phyloP scores from a whole-genome alignment of 2,797 vertebrate species.

The Geotrypetes seraphini region DNA sequence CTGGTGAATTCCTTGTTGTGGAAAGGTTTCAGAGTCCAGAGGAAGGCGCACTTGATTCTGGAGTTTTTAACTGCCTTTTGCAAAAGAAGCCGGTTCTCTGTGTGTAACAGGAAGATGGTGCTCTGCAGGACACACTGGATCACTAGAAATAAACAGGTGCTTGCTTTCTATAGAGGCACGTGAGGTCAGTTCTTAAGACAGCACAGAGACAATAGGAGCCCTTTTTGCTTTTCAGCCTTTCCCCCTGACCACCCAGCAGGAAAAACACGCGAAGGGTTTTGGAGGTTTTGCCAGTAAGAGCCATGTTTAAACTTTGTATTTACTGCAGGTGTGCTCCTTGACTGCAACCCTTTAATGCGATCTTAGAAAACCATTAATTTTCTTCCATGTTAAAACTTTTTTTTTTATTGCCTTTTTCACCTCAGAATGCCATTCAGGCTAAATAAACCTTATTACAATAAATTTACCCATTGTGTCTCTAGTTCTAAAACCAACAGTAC shows the following conservation, averaged over 20 bases:
- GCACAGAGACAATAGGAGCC: conserved; percentile 44
- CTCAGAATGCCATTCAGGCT: conserved; percentile 20
- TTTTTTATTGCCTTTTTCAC: conserved; percentile 27
- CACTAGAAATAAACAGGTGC: conserved; percentile 50
- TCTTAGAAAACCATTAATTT: conserved; percentile 18
- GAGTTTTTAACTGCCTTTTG: background rate
- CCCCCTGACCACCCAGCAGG: conserved; percentile 52
- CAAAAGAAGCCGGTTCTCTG: background rate
- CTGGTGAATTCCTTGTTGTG: no score
- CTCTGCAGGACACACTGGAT: background rate
- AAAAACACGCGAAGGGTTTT: conserved; percentile 10
- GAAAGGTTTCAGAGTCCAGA: no score
- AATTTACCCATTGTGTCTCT: background rate
- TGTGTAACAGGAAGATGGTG: background rate
- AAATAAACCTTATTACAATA: conserved; percentile 17
- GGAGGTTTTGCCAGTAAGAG: conserved; percentile 7
- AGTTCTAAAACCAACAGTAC: conserved; percentile 9
- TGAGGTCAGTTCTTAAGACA: conserved; percentile 50
- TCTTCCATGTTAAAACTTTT: conserved; percentile 4
- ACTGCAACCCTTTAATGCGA: background rate
- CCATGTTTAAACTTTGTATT: conserved; percentile 6
- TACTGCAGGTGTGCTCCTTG: conserved; percentile 14
- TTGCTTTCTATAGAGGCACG: conserved; percentile 31
- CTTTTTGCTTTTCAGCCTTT: conserved; percentile 56
- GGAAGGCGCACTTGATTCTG: no score